Base-by-base conservation (phyloP, 1,140 invertebrate genomes). In the Micrasema longulum region DNA sequence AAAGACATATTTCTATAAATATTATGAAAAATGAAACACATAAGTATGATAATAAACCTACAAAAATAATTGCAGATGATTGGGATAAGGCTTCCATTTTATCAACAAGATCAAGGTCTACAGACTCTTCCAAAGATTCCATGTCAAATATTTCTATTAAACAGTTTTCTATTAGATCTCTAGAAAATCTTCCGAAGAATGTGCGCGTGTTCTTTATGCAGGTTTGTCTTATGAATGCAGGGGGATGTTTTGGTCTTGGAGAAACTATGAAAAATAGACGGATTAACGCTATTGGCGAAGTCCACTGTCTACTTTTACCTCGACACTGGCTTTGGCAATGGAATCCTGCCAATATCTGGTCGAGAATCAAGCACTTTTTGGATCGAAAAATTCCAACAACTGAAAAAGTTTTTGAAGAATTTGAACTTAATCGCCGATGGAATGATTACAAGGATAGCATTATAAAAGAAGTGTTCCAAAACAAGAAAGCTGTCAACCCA, bases 331-430 rank as follows among this genome's bases (percentile, higher is more conserved):
- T 91, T 12, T 76, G 86, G 35, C 84, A 88, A 72, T 84, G 88
- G 16, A 90, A 89, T 76, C 85, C 84, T 1, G 88, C 87, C 1
- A 89, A 89, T 71, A 88, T 90, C 41, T 90, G 89, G 89, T 83
- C 84, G 26, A 81, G 87, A 23, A 87, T 90, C 20, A 84, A 86
- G 76, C 80, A 87, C 60, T 90, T 87, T 75, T 78, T 91, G 31
- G 84, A 88, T 50, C 86, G 82, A 11, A 87, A 88, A 76, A 89
- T 89, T 74, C 89, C 89, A 0, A 83, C 79, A 0, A 85, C 85
- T 11, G 80, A 87, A 69, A 76, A 86, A 76, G 77, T 90, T 1
- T 88, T 88, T 73, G 77, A 87, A 55, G 80, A 85, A 43, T 90
- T 87, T 64, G 76, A 87, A 0, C 76, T 80, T 2, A 81, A 86